Conservation (phyloP, 2,888 invertebrate genomes). For the Cataglyphis rosenhaueri region DNA sequence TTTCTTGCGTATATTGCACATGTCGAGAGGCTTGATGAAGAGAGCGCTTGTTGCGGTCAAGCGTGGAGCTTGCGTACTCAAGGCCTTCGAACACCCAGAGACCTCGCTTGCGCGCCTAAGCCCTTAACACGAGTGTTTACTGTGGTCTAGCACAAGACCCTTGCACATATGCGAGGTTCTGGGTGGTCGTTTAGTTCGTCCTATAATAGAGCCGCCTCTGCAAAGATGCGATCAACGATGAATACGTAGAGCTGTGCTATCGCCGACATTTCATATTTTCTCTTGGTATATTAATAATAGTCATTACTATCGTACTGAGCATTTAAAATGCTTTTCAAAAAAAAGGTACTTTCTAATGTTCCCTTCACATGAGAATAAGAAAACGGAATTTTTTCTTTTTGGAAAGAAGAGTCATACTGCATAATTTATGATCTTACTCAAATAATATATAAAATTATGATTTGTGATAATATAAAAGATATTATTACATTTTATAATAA, state of each 20-base stretch:
- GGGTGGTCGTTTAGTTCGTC: slow-evolving; percentile 12
- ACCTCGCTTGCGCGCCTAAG: slow-evolving; percentile 31
- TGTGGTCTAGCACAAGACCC: slow-evolving; percentile 43
- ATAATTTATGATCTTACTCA: not conserved
- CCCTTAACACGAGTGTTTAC: slow-evolving; percentile 46
- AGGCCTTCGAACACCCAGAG: slow-evolving; percentile 30
- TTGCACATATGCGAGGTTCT: slow-evolving; percentile 28
- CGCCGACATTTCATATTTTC: slow-evolving; percentile 5
- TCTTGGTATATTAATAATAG: not conserved
- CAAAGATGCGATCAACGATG: slow-evolving; percentile 49
- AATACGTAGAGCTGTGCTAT: slow-evolving; percentile 64
- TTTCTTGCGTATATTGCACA: slow-evolving; percentile 23
- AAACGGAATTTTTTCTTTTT: not conserved
- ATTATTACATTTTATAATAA: not conserved
- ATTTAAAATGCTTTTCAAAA: not conserved
- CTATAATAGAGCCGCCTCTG: slow-evolving; percentile 48
- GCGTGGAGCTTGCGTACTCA: slow-evolving; percentile 22
- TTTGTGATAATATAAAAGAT: not conserved
- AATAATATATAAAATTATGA: not conserved
- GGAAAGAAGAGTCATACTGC: not conserved
- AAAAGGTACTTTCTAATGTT: not conserved
- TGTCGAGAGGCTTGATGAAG: slow-evolving; percentile 10
- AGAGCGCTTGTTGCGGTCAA: slow-evolving; percentile 40
- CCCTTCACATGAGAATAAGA: not conserved
- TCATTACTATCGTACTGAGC: not conserved